A percentile compares a stretch with the other conserved stretches of the same genome.
Conservation (phyloP, 2,797 vertebrate species). For the Allobates femoralis region DNA sequence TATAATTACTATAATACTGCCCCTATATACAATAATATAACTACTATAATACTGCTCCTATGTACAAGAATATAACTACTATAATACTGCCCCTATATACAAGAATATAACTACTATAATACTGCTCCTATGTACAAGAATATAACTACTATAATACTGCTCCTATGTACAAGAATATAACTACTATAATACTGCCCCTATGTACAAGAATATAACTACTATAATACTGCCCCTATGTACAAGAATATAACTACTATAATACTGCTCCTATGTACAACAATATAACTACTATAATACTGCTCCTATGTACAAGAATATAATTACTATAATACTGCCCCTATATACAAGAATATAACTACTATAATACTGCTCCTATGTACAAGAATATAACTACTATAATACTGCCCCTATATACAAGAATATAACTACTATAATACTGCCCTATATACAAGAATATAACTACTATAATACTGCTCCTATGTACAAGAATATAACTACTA, state of each 20-base stretch:
- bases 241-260: constrained; percentile 9
- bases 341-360: constrained; percentile 4
- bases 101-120: too few relatives aligned
- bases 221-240: too few relatives aligned
- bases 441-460: background rate
- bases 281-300: constrained; percentile 15
- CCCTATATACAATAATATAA: too few relatives aligned
- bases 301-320: constrained; percentile 8
- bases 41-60: background rate
- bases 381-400: constrained; percentile 1
- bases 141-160: too few relatives aligned
- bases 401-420: background rate
- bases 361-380: background rate
- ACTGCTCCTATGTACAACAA: background rate
- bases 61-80: background rate
- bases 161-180: background rate
- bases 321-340: background rate
- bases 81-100: too few relatives aligned
- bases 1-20: too few relatives aligned
- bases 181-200: constrained; percentile 9
- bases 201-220: too few relatives aligned
- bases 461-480: background rate
- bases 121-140: too few relatives aligned
- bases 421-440: too few relatives aligned
- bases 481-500: background rate